Evolutionary conservation across 1,140 invertebrate genomes (phyloP).

Genomic region (Cardiocondyla obscurior): DNA sequence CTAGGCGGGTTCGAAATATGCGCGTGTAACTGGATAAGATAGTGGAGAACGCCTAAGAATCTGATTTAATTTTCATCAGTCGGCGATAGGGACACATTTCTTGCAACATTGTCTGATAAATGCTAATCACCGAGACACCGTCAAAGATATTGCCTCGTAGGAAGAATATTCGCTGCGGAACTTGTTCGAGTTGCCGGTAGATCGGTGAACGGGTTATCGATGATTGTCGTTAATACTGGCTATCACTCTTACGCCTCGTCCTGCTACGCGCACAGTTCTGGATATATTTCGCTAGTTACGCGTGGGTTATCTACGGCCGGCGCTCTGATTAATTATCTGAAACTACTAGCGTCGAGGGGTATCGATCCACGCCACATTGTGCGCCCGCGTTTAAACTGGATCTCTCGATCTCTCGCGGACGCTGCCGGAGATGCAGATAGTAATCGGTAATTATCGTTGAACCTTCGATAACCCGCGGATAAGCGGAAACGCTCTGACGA

Average conservation of each 20-base stretch:
- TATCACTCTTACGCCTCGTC: slow-evolving; percentile 36
- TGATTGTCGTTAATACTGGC: slow-evolving; percentile 37
- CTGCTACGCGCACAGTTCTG: background rate
- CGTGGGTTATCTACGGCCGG: slow-evolving; percentile 13
- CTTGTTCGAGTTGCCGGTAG: slow-evolving; percentile 43
- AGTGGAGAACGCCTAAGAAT: slow-evolving; percentile 12
- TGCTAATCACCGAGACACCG: slow-evolving; percentile 56
- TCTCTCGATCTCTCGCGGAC: slow-evolving; percentile 37
- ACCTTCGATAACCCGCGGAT: slow-evolving; percentile 48
- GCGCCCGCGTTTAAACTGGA: slow-evolving; percentile 15
- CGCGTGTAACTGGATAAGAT: slow-evolving; percentile 57
- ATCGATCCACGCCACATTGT: slow-evolving; percentile 39
- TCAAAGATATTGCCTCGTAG: slow-evolving; percentile 43
- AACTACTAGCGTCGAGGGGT: slow-evolving; percentile 21
- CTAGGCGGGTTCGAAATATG: slow-evolving; percentile 52
- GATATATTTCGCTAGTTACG: slow-evolving; percentile 27
- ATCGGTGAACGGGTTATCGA: slow-evolving; percentile 44
- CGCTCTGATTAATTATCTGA: slow-evolving; percentile 41
- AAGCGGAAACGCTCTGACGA: slow-evolving; percentile 31
- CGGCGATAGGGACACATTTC: background rate
- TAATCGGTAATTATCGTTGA: slow-evolving; percentile 47
- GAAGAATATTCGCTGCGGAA: slow-evolving; percentile 36
- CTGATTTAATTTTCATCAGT: slow-evolving; percentile 58
- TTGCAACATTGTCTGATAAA: slow-evolving; percentile 63
- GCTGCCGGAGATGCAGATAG: slow-evolving; percentile 39